phyloP scores from a whole-genome alignment of 2,113 vertebrate genomes.

The Trogon surrucura region DNA sequence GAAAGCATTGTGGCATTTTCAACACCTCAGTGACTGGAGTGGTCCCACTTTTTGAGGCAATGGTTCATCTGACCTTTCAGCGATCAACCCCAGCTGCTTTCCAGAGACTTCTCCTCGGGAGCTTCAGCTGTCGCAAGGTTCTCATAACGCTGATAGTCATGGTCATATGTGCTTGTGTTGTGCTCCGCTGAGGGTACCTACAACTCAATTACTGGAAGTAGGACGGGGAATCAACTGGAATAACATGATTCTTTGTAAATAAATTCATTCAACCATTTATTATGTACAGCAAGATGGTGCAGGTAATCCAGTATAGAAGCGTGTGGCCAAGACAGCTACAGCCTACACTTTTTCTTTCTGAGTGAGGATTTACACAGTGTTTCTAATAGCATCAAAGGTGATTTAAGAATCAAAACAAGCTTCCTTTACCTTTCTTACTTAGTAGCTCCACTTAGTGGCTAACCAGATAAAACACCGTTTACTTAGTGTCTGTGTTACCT shows the following conservation, averaged over 20 bases:
- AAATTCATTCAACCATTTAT: background rate
- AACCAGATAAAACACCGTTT: background rate
- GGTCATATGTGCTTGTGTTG: background rate
- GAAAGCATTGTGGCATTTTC: background rate
- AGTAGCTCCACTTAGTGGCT: slow-evolving; percentile 43
- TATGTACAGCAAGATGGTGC: background rate
- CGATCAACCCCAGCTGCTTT: background rate
- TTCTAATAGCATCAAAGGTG: background rate
- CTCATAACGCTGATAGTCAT: background rate
- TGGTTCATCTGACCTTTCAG: background rate
- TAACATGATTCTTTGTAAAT: background rate
- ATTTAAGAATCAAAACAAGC: background rate
- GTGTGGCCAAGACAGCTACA: background rate
- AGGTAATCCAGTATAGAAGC: background rate
- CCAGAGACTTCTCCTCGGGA: background rate
- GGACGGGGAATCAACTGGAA: background rate
- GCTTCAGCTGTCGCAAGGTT: background rate
- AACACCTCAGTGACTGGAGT: background rate
- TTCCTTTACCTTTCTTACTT: slow-evolving; percentile 37
- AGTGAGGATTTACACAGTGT: background rate
- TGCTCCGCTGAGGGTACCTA: fast-evolving
- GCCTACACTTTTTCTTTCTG: background rate
- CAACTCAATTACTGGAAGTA: background rate
- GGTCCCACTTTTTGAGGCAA: background rate
- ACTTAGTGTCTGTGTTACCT: background rate